phyloP scores from a whole-genome alignment of 1,140 invertebrate species.

The Hestina assimilis region DNA sequence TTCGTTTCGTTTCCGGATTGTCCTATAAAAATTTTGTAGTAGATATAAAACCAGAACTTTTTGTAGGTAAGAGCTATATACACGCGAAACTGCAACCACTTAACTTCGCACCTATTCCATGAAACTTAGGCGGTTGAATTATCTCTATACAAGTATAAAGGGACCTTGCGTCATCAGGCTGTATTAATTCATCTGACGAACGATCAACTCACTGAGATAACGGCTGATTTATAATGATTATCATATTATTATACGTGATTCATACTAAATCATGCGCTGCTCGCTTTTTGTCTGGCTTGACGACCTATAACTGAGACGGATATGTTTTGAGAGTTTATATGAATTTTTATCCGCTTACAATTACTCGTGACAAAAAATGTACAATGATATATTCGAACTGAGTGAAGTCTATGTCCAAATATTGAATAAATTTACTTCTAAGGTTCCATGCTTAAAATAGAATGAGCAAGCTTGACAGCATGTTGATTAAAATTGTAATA shows the following conservation, averaged over 20 bases:
- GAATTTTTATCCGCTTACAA: slow-evolving; percentile 6
- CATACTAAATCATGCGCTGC: slow-evolving; percentile 53
- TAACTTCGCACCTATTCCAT: too few species aligned
- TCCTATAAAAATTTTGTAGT: too few species aligned
- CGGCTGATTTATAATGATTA: slow-evolving; percentile 69
- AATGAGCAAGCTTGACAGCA: too few species aligned
- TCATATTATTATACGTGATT: slow-evolving; percentile 64
- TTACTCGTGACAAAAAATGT: not conserved
- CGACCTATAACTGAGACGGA: slow-evolving; percentile 29
- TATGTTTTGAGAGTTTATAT: slow-evolving; percentile 21
- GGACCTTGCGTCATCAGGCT: slow-evolving; percentile 15
- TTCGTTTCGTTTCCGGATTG: too few species aligned
- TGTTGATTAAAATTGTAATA: too few species aligned
- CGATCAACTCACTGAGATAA: slow-evolving; percentile 60
- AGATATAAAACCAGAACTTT: too few species aligned
- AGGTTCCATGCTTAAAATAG: too few species aligned
- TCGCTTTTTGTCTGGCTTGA: slow-evolving; percentile 40
- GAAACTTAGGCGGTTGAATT: too few species aligned
- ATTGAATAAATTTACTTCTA: not conserved
- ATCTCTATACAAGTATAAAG: slow-evolving; percentile 32
- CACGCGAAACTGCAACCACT: too few species aligned
- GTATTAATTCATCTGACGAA: slow-evolving; percentile 47
- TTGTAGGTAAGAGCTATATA: too few species aligned
- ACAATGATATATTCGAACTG: not conserved
- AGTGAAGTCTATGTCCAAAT: not conserved